Evolutionary conservation across 1,140 invertebrate genomes (phyloP), one percentile per base, ranked within the genome.

Genomic region (Drosophila setifemur): DNA sequence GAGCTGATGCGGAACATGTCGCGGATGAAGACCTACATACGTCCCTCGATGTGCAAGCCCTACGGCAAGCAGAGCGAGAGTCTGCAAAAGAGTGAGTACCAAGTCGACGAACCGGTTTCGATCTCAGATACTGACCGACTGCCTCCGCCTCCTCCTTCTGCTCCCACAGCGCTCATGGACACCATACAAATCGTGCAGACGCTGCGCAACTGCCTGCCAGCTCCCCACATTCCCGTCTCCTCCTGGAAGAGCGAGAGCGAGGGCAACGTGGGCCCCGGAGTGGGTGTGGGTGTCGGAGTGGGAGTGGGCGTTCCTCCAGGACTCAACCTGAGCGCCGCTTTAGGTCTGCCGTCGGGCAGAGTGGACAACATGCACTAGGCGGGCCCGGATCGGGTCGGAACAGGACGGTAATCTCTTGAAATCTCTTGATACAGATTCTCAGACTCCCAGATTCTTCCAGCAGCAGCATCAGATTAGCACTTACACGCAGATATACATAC

Each of bases 31-130:
- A 94, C 94, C 61, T 96, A 95, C 86, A 95, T 96, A 66, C 92
- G 95, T 50, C 95, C 95, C 55, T 94, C 95, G 18, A 96, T 96
- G 95, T 96, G 95, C 86, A 96, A 96, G 90, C 95, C 95, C 28
- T 96, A 96, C 90, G 95, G 95, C 70, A 96, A 96, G 90, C 95
- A 96, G 90, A 96, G 95, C 28, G 95, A 96, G 91, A 94, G 95
- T 88, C 91, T 96, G 73, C 95, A 96, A 90, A 96, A 96, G 93
- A 96, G 95, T 96, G 91, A 93, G 92, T 91, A 55, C 9, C 40
- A 4, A 6, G 42, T 1, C 2, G 23, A 14, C 14, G 6, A 70
- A 76, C n/a, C 33, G 37, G 67, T 37, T 60, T 8, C 35, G 7
- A 63, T 60, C 18, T 29, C 4, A 39, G 11, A 47, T 45, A 37